These are phyloP conservation scores for Embiotoca jacksoni DNA, from an alignment of 2,113 vertebrate species.

Conservation along the genomic window DNA sequence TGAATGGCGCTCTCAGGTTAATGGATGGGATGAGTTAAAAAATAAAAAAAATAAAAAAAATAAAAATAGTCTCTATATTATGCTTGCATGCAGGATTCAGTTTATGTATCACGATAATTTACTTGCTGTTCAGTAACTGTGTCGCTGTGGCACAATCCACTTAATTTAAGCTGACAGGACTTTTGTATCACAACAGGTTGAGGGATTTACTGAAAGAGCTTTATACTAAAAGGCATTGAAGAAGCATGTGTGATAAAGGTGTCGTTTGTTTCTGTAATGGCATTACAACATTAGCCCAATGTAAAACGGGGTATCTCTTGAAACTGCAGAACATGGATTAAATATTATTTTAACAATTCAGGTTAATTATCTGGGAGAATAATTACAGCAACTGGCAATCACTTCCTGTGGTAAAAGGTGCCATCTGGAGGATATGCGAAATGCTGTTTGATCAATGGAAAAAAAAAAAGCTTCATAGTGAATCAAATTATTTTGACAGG, in stretches of 20 bases:
- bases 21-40: not conserved
- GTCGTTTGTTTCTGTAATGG: not conserved
- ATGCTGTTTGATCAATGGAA: not conserved
- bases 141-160: not conserved
- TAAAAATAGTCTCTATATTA: slow-evolving; percentile 3
- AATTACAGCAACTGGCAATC: not conserved
- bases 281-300: not conserved
- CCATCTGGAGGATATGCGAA: slow-evolving; percentile 21
- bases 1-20: slow-evolving; percentile 4
- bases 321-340: not conserved
- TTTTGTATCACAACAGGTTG: not conserved
- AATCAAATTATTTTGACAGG: too few species aligned
- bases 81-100: not conserved
- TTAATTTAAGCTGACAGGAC: not conserved
- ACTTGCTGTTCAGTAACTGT: not conserved
- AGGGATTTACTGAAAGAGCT: not conserved
- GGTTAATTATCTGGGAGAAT: not conserved
- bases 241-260: slow-evolving; percentile 2
- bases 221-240: not conserved
- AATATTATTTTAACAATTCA: not conserved
- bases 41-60: too few species aligned
- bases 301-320: not conserved
- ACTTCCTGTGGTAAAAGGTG: slow-evolving; percentile 14
- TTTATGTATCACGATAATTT: not conserved
- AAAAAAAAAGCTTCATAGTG: not conserved